A percentile compares a stretch with the other conserved stretches of the same genome.
Conservation (phyloP, 2,797 vertebrate genomes). For the Lemur catta region DNA sequence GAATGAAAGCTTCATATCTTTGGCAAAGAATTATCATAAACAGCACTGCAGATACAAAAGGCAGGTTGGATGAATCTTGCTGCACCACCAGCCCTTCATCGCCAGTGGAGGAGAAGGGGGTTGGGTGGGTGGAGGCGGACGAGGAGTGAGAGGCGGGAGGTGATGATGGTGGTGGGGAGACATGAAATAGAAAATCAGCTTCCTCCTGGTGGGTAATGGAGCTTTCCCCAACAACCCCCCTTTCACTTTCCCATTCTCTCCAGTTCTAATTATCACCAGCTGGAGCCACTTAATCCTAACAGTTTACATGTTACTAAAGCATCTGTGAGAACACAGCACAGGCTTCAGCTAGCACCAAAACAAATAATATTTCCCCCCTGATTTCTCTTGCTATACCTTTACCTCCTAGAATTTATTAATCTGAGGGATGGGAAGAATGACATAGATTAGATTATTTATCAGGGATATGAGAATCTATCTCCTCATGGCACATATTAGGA, state of each 20-base stretch:
- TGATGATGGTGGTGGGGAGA: not conserved
- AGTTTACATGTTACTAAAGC: constrained; percentile 9
- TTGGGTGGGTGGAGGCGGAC: not conserved
- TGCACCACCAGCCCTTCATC: not conserved
- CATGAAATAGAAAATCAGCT: constrained; percentile 27
- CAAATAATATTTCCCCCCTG: not conserved
- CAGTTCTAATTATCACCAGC: constrained; percentile 57
- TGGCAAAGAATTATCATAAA: not conserved
- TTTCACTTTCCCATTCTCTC: not conserved
- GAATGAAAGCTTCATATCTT: not conserved
- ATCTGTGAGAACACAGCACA: not conserved
- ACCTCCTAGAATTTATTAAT: constrained; percentile 7
- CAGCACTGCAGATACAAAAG: not conserved
- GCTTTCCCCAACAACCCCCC: not conserved
- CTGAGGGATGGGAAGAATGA: not conserved
- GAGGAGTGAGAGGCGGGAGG: not conserved
- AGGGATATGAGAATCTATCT: not conserved
- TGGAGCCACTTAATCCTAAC: constrained; percentile 63
- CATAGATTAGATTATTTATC: not conserved
- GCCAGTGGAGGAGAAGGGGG: not conserved
- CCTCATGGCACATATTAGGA: not conserved
- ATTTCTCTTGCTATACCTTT: constrained; percentile 32
- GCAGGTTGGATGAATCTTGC: not conserved
- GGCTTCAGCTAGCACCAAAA: not conserved
- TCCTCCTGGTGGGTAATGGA: not conserved